Evolutionary conservation across 92 coral and sea anemone genomes (phyloP), one percentile per base, ranked within the genome.

Genomic region (Palythoa caribaeorum): DNA sequence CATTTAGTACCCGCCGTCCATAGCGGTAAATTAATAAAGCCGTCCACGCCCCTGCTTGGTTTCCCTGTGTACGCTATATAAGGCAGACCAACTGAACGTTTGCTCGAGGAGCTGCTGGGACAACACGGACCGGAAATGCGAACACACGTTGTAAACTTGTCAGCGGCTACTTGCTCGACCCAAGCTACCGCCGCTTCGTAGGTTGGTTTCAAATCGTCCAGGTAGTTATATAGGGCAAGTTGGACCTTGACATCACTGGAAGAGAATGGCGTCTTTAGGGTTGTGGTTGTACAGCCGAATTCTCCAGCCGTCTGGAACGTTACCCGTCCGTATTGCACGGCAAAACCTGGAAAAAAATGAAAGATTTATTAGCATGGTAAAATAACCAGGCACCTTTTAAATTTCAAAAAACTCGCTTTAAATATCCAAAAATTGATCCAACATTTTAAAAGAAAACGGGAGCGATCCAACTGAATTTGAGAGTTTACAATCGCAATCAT

Each of bases 181-280:
- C 96, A 93, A 91, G 91, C 83, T 83, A 93, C 96, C 57, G 92
- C 94, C 35, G 96, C 96, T 84, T 93, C 94, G 89, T 93, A 91
- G 12, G 94, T 93, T 47, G 92, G 92, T 35, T 78, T 78, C 7
- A 78, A 3, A 28, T 78, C 84, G 20, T 78, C 84, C 14, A 78
- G 84, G 17, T 57, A 78, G 38, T 79, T 79, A 71, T 79, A 79
- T 48, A 79, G 10, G 37, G 84, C 84, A 5, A 79, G n/a, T 9
- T 79, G 84, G 16, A 79, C 72, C 38, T 79, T 79, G 73, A 79
- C 84, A 1, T 20, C 84, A 79, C 73, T 79, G 28, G 84, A 79
- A 7, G 73, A 21, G 37, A 79, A 79, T 2, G 84, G 71, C 47
- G 70, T 60, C 6, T 8, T 1, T 1, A 59, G 84, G 47, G 54